Evolutionary conservation across 2,113 vertebrate species (phyloP).

Genomic region (Nothoprocta perdicaria): DNA sequence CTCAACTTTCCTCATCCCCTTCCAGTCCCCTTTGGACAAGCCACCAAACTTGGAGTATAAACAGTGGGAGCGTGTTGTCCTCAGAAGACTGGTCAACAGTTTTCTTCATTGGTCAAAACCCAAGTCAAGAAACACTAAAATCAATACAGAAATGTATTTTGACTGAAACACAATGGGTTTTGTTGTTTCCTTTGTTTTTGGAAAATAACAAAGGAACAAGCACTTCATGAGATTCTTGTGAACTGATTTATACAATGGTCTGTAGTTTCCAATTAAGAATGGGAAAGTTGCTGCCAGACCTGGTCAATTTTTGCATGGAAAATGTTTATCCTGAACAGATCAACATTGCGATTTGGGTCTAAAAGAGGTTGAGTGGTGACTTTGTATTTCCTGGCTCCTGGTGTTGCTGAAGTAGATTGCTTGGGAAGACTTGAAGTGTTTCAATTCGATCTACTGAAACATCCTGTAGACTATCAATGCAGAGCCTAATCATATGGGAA

Average conservation of each 20-base stretch:
- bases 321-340: neutral
- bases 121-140: neutral
- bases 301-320: neutral
- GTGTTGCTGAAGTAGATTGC: neutral
- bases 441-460: neutral
- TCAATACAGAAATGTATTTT: neutral
- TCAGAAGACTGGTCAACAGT: neutral
- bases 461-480: rapidly evolving
- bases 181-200: neutral
- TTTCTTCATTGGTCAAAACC: neutral
- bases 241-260: neutral
- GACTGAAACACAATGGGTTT: neutral
- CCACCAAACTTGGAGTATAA: neutral
- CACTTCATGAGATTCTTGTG: neutral
- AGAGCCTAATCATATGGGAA: neutral
- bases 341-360: neutral
- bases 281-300: neutral
- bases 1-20: neutral
- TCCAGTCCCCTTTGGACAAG: neutral
- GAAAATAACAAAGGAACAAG: neutral
- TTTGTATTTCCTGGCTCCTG: neutral
- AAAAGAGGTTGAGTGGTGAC: rapidly evolving
- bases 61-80: neutral
- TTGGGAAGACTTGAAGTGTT: neutral
- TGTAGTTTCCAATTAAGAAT: neutral